phyloP scores from a whole-genome alignment of 2,888 invertebrate genomes.

The Corbicula japonica region DNA sequence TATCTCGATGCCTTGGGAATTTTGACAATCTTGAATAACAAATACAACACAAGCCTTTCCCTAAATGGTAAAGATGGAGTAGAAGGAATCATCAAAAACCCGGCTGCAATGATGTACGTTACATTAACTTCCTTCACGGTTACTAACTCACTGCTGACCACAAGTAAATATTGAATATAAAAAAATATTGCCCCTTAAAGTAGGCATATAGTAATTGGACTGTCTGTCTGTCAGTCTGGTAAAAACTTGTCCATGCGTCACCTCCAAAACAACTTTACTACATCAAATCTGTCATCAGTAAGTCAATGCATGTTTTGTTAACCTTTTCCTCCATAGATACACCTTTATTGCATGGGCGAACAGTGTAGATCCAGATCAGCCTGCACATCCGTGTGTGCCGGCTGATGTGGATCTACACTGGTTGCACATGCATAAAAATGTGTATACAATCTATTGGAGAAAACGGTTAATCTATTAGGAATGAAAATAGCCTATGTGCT shows the following conservation, averaged over 20 bases:
- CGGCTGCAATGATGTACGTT: slow-evolving; percentile 16
- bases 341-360: too few relatives aligned
- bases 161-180: background rate
- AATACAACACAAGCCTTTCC: slow-evolving; percentile 14
- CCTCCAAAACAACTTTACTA: too few relatives aligned
- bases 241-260: too few relatives aligned
- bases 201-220: background rate
- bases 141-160: background rate
- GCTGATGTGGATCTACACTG: background rate
- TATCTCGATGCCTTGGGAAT: slow-evolving; percentile 17
- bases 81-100: slow-evolving; percentile 20
- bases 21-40: slow-evolving; percentile 3
- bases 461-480: too few relatives aligned
- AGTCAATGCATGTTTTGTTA: too few relatives aligned
- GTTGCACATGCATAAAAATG: too few relatives aligned
- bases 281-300: too few relatives aligned
- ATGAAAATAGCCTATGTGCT: too few relatives aligned
- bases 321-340: too few relatives aligned
- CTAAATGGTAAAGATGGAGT: too few relatives aligned
- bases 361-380: too few relatives aligned
- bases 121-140: background rate
- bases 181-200: background rate
- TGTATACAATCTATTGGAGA: too few relatives aligned
- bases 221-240: background rate
- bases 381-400: background rate